A percentile compares a stretch with the other conserved stretches of the same genome.
These are phyloP conservation scores for Yoshiicerus persimilis DNA, from an alignment of 1,140 invertebrate species.

Conservation along the genomic window DNA sequence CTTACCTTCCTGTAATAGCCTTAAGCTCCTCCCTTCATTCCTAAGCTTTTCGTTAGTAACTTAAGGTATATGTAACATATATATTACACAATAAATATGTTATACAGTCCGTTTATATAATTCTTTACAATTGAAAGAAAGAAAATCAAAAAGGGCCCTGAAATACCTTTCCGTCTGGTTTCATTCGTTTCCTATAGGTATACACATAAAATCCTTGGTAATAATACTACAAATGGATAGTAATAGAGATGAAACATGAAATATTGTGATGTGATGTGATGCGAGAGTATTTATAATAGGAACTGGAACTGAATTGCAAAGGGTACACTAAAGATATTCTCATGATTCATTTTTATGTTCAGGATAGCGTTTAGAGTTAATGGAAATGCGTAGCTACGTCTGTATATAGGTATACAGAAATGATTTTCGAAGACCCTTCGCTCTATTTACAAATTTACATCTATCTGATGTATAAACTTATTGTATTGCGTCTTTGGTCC, in stretches of 20 bases:
- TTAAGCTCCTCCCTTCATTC: neutral
- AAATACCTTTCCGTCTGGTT: neutral
- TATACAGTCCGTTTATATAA: neutral
- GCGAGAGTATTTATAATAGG: no score
- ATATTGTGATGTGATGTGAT: no score
- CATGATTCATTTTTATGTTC: no score
- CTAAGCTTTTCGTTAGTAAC: neutral
- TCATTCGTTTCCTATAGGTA: neutral
- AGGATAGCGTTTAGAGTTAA: no score
- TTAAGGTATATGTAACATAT: neutral
- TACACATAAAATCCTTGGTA: neutral
- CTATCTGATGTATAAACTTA: neutral
- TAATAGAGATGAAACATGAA: no score
- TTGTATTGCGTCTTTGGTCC: slow-evolving; percentile 13
- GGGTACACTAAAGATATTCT: no score
- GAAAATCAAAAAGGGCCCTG: neutral
- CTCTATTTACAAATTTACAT: no score
- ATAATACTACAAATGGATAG: neutral
- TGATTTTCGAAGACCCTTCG: neutral
- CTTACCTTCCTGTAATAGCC: neutral
- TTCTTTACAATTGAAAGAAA: neutral
- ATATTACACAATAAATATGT: neutral
- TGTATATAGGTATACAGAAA: neutral
- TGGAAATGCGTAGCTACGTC: no score
- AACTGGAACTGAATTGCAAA: no score